Evolutionary conservation across 2,113 vertebrate species (phyloP).

Genomic region (Toxostoma redivivum): DNA sequence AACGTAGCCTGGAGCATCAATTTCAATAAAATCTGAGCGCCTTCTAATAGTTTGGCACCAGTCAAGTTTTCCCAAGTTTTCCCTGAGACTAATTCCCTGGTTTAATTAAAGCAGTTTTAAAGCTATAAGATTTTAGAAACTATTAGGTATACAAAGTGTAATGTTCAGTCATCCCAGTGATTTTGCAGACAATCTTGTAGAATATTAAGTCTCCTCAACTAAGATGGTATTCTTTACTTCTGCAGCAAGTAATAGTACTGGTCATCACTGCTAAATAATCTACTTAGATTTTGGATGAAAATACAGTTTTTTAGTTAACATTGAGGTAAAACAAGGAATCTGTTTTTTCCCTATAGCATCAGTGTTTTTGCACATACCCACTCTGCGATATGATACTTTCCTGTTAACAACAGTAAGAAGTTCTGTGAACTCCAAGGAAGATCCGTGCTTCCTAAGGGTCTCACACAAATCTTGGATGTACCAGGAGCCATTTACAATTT

Average conservation of each 20-base stretch:
- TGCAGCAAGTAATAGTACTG: neutral
- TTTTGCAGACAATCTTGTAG: neutral
- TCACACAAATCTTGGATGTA: slow-evolving; percentile 87
- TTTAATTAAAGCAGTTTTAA: neutral
- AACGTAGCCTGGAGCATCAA: neutral
- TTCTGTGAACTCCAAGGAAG: slow-evolving; percentile 88
- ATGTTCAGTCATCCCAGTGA: neutral
- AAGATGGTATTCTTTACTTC: neutral
- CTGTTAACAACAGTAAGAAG: slow-evolving; percentile 92
- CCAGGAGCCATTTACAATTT: slow-evolving; percentile 89
- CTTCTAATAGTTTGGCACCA: neutral
- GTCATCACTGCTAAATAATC: neutral
- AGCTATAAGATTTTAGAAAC: neutral
- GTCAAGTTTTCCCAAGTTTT: slow-evolving; percentile 10
- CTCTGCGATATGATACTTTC: slow-evolving; percentile 85
- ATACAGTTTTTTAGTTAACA: slow-evolving; percentile 95
- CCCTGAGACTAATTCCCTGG: slow-evolving; percentile 32
- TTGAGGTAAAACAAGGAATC: slow-evolving; percentile 94
- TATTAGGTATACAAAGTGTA: neutral
- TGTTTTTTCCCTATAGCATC: slow-evolving; percentile 90
- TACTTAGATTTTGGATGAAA: slow-evolving; percentile 78
- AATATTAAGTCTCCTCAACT: neutral
- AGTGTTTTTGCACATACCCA: slow-evolving; percentile 62
- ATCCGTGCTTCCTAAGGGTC: slow-evolving; percentile 66
- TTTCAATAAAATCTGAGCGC: neutral